Evolutionary conservation across 2,113 vertebrate species (phyloP).

Genomic region (Poeciliopsis prolifica): DNA sequence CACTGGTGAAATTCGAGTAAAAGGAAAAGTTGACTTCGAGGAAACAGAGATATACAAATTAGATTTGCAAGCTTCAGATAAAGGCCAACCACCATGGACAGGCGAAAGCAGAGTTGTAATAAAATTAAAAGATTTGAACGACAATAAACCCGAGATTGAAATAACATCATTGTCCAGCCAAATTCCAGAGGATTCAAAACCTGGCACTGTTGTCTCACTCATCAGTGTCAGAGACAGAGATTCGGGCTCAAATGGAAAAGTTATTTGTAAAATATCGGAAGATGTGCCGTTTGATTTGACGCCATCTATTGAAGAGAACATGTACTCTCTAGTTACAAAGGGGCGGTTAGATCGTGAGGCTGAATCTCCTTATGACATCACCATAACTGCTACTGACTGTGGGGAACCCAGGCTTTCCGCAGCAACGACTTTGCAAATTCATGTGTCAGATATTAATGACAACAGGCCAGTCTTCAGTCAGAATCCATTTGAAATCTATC

Average conservation of each 20-base stretch:
- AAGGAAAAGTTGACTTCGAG: constrained; percentile 71
- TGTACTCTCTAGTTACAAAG: constrained; percentile 72
- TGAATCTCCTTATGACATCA: constrained; percentile 62
- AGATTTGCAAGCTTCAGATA: constrained; percentile 72
- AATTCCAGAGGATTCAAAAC: constrained; percentile 65
- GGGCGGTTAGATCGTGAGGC: constrained; percentile 66
- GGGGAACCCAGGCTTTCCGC: constrained; percentile 63
- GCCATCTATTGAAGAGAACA: constrained; percentile 70
- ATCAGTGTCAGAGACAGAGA: constrained; percentile 73
- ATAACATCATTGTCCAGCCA: constrained; percentile 66
- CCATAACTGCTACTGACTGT: constrained; percentile 68
- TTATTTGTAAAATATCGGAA: constrained; percentile 55
- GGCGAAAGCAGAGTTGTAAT: constrained; percentile 62
- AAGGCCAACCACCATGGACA: constrained; percentile 51
- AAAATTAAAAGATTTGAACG: constrained; percentile 74
- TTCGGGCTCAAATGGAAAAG: constrained; percentile 68
- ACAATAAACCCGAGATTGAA: constrained; percentile 74
- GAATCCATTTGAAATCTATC: constrained; percentile 62
- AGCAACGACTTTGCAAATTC: constrained; percentile 48
- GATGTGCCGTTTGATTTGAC: constrained; percentile 74
- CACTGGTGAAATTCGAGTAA: constrained; percentile 69
- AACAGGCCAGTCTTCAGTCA: constrained; percentile 59
- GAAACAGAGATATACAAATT: constrained; percentile 56
- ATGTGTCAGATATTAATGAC: constrained; percentile 71
- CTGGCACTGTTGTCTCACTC: constrained; percentile 69